phyloP scores from a whole-genome alignment of 1,140 invertebrate species.

The Heliconius hermathena region DNA sequence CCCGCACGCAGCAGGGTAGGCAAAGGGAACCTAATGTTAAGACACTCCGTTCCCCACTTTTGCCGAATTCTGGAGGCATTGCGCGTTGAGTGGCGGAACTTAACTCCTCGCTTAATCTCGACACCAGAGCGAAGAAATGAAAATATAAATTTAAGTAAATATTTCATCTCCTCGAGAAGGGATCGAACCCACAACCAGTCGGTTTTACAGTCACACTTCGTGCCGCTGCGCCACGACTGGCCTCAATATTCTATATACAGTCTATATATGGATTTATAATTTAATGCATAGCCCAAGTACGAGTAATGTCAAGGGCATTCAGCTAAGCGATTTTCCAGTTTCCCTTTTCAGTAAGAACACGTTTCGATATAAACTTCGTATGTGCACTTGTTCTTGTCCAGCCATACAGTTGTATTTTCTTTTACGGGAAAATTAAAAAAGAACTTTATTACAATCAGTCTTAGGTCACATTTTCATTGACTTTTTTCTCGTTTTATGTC shows the following conservation, averaged over 20 bases:
- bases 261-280: not conserved
- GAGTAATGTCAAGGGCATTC: slow-evolving; percentile 69
- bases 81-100: not conserved
- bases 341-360: slow-evolving; percentile 75
- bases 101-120: too few relatives aligned
- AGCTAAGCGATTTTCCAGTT: slow-evolving; percentile 67
- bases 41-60: too few relatives aligned
- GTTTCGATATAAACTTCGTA: slow-evolving; percentile 50
- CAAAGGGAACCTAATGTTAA: too few relatives aligned
- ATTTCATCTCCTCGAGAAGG: too few relatives aligned
- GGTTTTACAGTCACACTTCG: too few relatives aligned
- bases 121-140: too few relatives aligned
- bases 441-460: not conserved
- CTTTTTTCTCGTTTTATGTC: not conserved
- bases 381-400: slow-evolving; percentile 26
- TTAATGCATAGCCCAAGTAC: slow-evolving; percentile 46
- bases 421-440: slow-evolving; percentile 11
- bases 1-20: too few relatives aligned
- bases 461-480: slow-evolving; percentile 32
- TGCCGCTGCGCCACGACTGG: too few relatives aligned
- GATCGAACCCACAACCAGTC: too few relatives aligned
- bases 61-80: not conserved
- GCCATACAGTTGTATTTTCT: slow-evolving; percentile 25
- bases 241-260: too few relatives aligned
- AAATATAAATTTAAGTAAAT: too few relatives aligned